Conservation (phyloP, 2,797 vertebrate species). For the Cossypha heuglini region DNA sequence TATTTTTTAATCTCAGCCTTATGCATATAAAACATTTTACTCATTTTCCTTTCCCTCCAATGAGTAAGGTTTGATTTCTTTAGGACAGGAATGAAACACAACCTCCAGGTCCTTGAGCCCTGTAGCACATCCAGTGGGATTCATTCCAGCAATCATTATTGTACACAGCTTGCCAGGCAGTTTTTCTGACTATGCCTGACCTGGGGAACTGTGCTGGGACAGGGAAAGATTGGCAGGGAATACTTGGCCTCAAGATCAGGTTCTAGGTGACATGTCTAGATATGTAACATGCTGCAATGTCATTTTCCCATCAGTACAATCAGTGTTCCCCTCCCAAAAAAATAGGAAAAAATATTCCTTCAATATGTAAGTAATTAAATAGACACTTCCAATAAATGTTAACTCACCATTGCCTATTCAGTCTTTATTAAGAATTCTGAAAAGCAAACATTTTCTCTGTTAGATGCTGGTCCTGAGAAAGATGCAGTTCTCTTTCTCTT, state of each 20-base stretch:
- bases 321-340: background rate
- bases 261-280: background rate
- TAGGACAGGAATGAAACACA: background rate
- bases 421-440: background rate
- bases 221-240: background rate
- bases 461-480: background rate
- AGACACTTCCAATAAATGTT: background rate
- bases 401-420: background rate
- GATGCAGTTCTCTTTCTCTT: background rate
- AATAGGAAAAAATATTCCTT: rapidly evolving
- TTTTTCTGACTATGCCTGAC: background rate
- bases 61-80: background rate
- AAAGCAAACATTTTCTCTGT: background rate
- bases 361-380: background rate
- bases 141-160: background rate
- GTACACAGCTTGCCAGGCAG: background rate
- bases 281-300: background rate
- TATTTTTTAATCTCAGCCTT: background rate
- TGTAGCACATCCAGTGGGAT: background rate
- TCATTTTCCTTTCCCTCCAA: background rate
- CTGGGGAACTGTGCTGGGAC: background rate
- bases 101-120: rapidly evolving
- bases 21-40: background rate
- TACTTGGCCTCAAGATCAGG: background rate
- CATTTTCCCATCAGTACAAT: background rate